These are phyloP conservation scores for Rhizoglyphus robini DNA, from an alignment of 1,140 invertebrate species.

Conservation along the genomic window DNA sequence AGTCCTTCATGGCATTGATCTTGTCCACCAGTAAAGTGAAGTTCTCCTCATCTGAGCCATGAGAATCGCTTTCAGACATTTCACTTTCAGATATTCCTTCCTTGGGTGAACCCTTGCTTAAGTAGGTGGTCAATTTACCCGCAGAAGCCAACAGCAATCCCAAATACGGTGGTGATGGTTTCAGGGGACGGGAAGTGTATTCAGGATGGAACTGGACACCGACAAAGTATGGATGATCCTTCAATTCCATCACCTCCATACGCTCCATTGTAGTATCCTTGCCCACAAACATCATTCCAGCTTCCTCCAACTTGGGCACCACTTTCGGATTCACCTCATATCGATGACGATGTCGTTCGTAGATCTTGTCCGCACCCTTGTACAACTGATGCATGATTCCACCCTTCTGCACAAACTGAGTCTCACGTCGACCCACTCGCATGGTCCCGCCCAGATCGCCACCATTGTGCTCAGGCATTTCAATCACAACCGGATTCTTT, in stretches of 20 bases:
- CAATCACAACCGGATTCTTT: conserved; percentile 68
- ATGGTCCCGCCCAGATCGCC: conserved; percentile 92
- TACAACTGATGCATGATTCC: background rate
- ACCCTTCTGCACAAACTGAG: conserved; percentile 52
- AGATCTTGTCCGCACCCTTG: too few relatives aligned
- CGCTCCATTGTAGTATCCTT: conserved; percentile 42
- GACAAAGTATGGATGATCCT: too few relatives aligned
- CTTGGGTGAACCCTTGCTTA: too few relatives aligned
- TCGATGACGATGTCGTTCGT: conserved; percentile 93
- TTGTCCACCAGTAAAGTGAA: too few relatives aligned
- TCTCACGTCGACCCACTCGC: conserved; percentile 81
- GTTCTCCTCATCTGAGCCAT: too few relatives aligned
- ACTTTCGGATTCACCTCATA: conserved; percentile 79
- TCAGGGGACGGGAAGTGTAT: conserved; percentile 81
- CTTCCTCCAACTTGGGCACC: too few relatives aligned
- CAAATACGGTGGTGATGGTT: conserved; percentile 86
- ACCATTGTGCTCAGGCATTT: conserved; percentile 95
- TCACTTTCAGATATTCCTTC: background rate
- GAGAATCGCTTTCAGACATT: background rate
- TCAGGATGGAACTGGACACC: conserved; percentile 98
- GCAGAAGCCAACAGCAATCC: conserved; percentile 52
- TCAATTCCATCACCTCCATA: conserved; percentile 73
- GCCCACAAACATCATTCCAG: too few relatives aligned
- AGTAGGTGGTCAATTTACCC: conserved; percentile 18
- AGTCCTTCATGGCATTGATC: too few relatives aligned